Base-by-base conservation (phyloP, 2,888 invertebrate genomes). In the Perizoma affinitatum region DNA sequence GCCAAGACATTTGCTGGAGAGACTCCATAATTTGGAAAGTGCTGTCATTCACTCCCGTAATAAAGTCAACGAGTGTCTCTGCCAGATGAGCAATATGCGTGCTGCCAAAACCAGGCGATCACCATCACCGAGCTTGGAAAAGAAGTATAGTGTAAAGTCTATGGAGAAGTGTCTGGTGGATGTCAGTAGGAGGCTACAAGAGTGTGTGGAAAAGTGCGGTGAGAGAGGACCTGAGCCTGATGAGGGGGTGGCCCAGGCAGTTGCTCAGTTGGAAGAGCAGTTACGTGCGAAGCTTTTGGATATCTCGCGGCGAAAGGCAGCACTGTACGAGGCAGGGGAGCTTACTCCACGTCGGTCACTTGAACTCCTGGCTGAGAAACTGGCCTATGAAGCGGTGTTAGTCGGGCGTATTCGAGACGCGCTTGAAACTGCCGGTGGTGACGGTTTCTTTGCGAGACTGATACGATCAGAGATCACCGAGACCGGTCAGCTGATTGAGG, bases 301-400 rank as follows among this genome's bases (percentile, higher is more conserved):
- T 71, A 92, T 97, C 72, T 93, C 95, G 41, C 94, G 94, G 71
- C 95, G 94, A 74, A 94, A 96, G 75, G 94, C 95, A 59, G 91
- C 93, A 54, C 86, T 96, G 34, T 92, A 94, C 68, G 94, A 95
- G 75, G 93, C 94, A 8, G 95, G 95, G 58, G 94, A 95, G 74
- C 90, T 96, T 66, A 95, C 96, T 55, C 94, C 94, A 61, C 93
- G 94, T 49, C 94, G 95, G 67, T 95, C 94, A 76, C 86, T 96
- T 66, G 95, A 96, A 75, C 91, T 96, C 56, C 86, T 96, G 57
- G 96, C 96, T 1, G 96, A 97, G 83, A 95, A 96, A 76, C 92
- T 97, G 22, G 96, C 97, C 0, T 96, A 95, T 80, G 96, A 97
- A 86, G 95, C 96, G 60, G 95, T 96, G 34, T 93, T 96, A 60